These are phyloP conservation scores for Chaenogobius annularis DNA, from an alignment of 2,113 vertebrate species.

Conservation along the genomic window DNA sequence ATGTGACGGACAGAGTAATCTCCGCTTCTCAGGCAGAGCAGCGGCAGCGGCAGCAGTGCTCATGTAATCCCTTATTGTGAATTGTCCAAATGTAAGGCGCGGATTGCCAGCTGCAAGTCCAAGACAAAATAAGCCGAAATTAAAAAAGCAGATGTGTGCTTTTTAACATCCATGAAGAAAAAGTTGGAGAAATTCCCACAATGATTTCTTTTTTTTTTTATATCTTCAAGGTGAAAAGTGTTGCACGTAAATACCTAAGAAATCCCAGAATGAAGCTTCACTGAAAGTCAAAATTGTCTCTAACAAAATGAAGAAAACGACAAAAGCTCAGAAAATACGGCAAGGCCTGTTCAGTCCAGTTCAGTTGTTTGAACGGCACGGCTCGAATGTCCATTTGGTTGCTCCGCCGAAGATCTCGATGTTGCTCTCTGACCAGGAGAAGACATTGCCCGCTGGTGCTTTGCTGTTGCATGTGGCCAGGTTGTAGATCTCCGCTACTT, in stretches of 20 bases:
- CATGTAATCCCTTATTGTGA: constrained; percentile 64
- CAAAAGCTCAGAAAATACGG: constrained; percentile 72
- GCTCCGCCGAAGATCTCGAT: constrained; percentile 93
- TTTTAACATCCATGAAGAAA: constrained; percentile 44
- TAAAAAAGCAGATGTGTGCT: constrained; percentile 62
- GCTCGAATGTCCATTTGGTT: constrained; percentile 96
- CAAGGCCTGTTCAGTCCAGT: constrained; percentile 39
- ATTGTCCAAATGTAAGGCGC: constrained; percentile 62
- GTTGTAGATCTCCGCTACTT: constrained; percentile 86
- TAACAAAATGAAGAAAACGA: constrained; percentile 73
- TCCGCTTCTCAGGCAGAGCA: constrained; percentile 36
- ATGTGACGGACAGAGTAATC: constrained; percentile 61
- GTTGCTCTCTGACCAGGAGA: constrained; percentile 91
- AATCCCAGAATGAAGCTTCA: constrained; percentile 74
- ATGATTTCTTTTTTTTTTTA: constrained; percentile 52
- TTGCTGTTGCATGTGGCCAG: constrained; percentile 93
- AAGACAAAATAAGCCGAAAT: constrained; percentile 55
- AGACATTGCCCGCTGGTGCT: constrained; percentile 87
- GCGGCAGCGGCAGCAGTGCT: constrained; percentile 15
- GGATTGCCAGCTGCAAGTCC: constrained; percentile 67
- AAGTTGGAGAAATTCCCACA: constrained; percentile 47
- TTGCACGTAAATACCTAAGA: constrained; percentile 76
- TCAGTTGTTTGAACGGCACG: constrained; percentile 94
- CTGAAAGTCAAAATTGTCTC: constrained; percentile 63
- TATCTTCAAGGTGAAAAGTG: constrained; percentile 62